phyloP scores from a whole-genome alignment of 2,113 vertebrate genomes.

The Python bivittatus region DNA sequence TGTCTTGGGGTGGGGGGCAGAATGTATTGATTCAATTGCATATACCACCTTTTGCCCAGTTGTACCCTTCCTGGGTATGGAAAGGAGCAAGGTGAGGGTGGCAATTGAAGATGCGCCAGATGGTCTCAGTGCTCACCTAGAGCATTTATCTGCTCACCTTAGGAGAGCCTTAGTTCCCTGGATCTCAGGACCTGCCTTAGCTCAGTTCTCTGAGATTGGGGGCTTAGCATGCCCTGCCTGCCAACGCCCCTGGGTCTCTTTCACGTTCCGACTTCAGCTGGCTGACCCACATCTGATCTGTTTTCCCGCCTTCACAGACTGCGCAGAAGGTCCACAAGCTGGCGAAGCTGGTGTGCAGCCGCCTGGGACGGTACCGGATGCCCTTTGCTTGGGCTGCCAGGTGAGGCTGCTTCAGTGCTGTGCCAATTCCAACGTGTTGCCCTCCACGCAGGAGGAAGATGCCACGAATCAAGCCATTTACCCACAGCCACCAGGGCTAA shows the following conservation, averaged over 20 bases:
- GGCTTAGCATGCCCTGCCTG: too few species aligned
- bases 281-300: fast-evolving
- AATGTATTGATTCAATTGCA: not conserved
- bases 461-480: too few species aligned
- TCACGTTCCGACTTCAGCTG: not conserved
- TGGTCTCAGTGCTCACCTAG: not conserved
- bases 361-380: conserved; percentile 94
- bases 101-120: not conserved
- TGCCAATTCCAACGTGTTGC: not conserved
- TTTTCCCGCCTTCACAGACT: conserved; percentile 74
- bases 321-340: conserved; percentile 95
- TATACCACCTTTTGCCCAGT: not conserved
- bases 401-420: conserved; percentile 68
- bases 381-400: conserved; percentile 97
- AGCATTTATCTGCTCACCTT: not conserved
- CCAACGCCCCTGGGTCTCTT: not conserved
- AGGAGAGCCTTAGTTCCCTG: not conserved
- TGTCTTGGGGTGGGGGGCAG: not conserved
- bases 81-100: not conserved
- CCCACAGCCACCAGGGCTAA: not conserved
- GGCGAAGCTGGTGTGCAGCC: conserved; percentile 92
- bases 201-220: not conserved
- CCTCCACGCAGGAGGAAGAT: not conserved
- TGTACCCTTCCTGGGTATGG: not conserved
- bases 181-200: not conserved